Evolutionary conservation across 2,113 vertebrate species (phyloP), one percentile per base, ranked within the genome.

Genomic region (Notothenia coriiceps): DNA sequence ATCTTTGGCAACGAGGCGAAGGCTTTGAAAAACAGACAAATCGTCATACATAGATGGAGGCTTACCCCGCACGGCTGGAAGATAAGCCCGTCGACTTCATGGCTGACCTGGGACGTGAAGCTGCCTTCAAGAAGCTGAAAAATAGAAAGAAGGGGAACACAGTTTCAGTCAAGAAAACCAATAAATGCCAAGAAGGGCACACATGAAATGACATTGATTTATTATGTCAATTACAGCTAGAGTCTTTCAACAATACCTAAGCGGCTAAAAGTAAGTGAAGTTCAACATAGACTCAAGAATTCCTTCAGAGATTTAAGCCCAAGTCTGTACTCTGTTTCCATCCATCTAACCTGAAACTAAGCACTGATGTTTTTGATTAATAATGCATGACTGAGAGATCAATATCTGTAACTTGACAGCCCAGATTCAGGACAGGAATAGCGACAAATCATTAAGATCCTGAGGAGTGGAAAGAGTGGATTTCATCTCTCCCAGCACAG

Each of bases 41-140:
- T 18, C 64, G 65, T 67, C 46, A 73, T 14, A 83, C 55, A 68
- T n/a, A 65, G 63, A 68, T 64, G 33, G 63, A 76, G 49, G 93
- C 98, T 98, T 96, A 99, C 98, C 94, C 97, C 97, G 54, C 94
- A 95, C 64, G 98, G 98, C 89, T 99, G 98, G 95, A 99, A 99
- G 95, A 99, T 98, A 62, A 99, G 96, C 82, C 98, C 98, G 87
- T 99, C 98, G 64, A 99, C 96, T 95, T 99, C 98, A 65, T 99
- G 98, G 93, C 98, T 98, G 89, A 99, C 98, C 95, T 99, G 97
- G 90, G 96, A 97, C 29, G 97, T 97, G 96, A 99, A 99, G 89
- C 95, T 99, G 95, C 98, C 98, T 93, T 98, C 98, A 85, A 99
- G 94, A 40, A 99, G 96, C 98, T 99, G 94, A 77, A 93, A 93